Percentiles rank a stretch among this genome's conserved stretches.
Conservation (phyloP, 2,888 invertebrate genomes). For the Philereme vetulata region DNA sequence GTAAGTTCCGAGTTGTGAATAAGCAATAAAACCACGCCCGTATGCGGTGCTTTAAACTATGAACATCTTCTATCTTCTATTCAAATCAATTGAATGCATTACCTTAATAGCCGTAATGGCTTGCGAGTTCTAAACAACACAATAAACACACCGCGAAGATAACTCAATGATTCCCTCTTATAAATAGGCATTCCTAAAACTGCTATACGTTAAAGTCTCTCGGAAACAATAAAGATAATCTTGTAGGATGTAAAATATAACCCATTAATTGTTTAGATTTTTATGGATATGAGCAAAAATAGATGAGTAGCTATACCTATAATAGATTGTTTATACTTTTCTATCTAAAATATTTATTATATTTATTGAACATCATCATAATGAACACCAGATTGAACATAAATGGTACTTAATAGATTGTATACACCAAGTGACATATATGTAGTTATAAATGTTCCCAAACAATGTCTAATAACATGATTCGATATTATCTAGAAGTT, state of each 20-base stretch:
- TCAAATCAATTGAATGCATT: conserved; percentile 35
- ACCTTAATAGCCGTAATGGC: conserved; percentile 19
- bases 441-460: too few relatives aligned
- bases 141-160: conserved; percentile 27
- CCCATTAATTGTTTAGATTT: conserved; percentile 24
- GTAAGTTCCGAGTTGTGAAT: background rate
- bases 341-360: background rate
- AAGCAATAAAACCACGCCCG: conserved; percentile 9
- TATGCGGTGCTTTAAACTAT: background rate
- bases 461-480: too few relatives aligned
- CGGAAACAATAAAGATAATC: conserved; percentile 31
- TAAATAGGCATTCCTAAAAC: conserved; percentile 28
- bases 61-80: conserved; percentile 20
- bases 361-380: too few relatives aligned
- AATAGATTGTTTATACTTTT: background rate
- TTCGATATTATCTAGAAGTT: too few relatives aligned
- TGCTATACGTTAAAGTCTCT: conserved; percentile 24
- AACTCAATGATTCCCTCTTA: conserved; percentile 29
- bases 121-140: conserved; percentile 23
- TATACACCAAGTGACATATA: too few relatives aligned
- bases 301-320: conserved; percentile 2
- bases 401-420: too few relatives aligned
- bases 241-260: conserved; percentile 27
- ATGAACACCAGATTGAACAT: too few relatives aligned
- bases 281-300: conserved; percentile 11